Percentiles rank a stretch among this genome's conserved stretches.
Conservation (phyloP, 2,797 vertebrate genomes). For the Hydrophis major region DNA sequence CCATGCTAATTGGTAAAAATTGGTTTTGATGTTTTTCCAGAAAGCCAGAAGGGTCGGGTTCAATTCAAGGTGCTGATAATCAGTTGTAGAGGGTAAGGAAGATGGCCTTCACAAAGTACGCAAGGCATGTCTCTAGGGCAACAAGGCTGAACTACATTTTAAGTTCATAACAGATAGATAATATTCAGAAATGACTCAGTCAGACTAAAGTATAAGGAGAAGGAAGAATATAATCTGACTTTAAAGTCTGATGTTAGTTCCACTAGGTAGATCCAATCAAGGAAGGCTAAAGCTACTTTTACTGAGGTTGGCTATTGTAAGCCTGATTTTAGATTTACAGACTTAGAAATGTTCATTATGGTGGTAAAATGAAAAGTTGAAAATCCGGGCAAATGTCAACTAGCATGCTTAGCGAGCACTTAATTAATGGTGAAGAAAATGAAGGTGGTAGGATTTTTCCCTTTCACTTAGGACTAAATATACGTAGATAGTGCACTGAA, state of each 20-base stretch:
- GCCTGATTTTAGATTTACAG: neutral
- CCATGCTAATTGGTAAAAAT: neutral
- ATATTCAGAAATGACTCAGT: neutral
- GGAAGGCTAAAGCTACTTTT: neutral
- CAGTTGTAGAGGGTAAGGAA: neutral
- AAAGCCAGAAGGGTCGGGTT: neutral
- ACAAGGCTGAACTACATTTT: neutral
- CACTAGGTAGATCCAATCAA: neutral
- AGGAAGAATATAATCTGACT: neutral
- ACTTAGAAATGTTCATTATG: neutral
- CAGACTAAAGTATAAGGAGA: neutral
- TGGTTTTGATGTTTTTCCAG: neutral
- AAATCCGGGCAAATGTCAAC: neutral
- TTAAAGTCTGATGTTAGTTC: neutral
- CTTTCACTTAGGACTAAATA: neutral
- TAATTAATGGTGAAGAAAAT: neutral
- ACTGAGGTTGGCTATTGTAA: neutral
- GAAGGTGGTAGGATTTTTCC: neutral
- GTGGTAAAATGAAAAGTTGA: neutral
- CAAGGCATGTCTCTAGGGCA: neutral
- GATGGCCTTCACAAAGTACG: neutral
- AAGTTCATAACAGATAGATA: neutral
- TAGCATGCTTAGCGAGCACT: neutral
- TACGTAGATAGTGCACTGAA: neutral
- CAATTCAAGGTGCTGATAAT: neutral